phyloP scores from a whole-genome alignment of 1,140 invertebrate genomes.

The Cotesia vestalis region DNA sequence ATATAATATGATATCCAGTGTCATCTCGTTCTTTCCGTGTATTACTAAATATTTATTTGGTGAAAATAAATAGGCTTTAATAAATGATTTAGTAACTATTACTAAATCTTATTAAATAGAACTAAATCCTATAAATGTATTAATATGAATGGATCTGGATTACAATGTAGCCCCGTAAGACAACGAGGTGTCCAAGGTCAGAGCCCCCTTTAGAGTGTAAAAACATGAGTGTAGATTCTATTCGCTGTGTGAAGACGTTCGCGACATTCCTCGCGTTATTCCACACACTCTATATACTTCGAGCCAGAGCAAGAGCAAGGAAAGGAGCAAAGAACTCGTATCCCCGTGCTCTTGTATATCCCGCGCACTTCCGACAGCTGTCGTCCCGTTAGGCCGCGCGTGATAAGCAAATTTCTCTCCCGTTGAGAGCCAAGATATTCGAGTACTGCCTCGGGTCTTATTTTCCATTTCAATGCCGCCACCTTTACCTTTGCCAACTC shows the following conservation, averaged over 20 bases:
- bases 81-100: too few species aligned
- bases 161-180: background rate
- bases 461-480: constrained; percentile 20
- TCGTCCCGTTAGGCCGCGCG: constrained; percentile 44
- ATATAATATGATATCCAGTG: too few species aligned
- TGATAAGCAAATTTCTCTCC: constrained; percentile 45
- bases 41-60: too few species aligned
- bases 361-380: constrained; percentile 44
- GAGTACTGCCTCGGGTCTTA: constrained; percentile 14
- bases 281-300: constrained; percentile 4
- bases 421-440: constrained; percentile 31
- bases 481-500: background rate
- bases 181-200: background rate
- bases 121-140: too few species aligned
- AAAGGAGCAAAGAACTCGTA: constrained; percentile 21
- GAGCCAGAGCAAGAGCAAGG: background rate
- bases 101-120: too few species aligned
- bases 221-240: constrained; percentile 5
- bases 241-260: constrained; percentile 1
- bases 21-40: too few species aligned
- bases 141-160: background rate
- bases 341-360: constrained; percentile 34
- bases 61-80: too few species aligned
- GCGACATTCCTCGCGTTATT: constrained; percentile 36
- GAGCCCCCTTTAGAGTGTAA: constrained; percentile 1